phyloP scores from a whole-genome alignment of 2,888 invertebrate genomes.

The Formica aserva region DNA sequence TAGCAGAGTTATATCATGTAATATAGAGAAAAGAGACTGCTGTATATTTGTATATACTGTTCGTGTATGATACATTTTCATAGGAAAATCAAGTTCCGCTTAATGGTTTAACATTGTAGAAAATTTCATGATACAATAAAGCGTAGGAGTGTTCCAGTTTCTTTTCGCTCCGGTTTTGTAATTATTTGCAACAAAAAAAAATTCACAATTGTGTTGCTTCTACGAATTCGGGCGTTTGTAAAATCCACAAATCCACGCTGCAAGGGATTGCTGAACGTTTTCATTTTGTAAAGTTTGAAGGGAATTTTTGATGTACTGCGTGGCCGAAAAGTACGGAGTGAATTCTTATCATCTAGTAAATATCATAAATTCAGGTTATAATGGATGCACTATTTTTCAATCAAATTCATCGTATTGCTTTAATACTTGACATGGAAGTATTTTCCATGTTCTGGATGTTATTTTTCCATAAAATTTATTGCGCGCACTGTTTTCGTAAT shows the following conservation, averaged over 20 bases:
- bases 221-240: constrained; percentile 31
- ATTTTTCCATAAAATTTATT: constrained; percentile 27
- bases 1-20: neutral
- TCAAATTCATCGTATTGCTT: constrained; percentile 1
- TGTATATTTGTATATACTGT: neutral
- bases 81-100: neutral
- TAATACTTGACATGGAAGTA: neutral
- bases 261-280: constrained; percentile 5
- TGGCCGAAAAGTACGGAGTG: neutral
- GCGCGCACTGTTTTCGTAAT: neutral
- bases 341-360: constrained; percentile 21
- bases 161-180: constrained; percentile 46
- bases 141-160: neutral
- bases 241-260: constrained; percentile 27
- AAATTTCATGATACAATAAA: constrained; percentile 3
- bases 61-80: neutral
- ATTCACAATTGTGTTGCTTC: constrained; percentile 34
- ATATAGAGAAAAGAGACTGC: neutral
- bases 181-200: constrained; percentile 42
- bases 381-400: constrained; percentile 14
- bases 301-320: constrained; percentile 25
- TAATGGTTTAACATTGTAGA: neutral
- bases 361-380: constrained; percentile 24
- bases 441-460: constrained; percentile 2
- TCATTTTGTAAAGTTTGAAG: constrained; percentile 37